Conservation (phyloP, 2,888 invertebrate genomes). For the Brachypalpus laphriformis region DNA sequence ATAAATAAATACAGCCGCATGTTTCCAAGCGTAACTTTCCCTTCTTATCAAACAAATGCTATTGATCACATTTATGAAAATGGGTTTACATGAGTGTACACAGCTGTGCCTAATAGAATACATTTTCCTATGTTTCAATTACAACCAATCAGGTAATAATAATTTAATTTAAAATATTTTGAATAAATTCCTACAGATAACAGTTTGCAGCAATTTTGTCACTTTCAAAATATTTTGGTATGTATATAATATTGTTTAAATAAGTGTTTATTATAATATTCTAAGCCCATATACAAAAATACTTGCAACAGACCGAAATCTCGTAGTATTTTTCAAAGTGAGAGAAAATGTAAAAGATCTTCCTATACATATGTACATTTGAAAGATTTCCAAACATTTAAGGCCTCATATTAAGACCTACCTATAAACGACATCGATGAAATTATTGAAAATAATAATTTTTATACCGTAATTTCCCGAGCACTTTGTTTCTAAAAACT, state of each 20-base stretch:
- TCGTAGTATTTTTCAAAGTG: neutral
- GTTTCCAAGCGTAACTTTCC: neutral
- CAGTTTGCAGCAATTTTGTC: neutral
- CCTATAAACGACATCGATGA: neutral
- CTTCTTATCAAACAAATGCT: neutral
- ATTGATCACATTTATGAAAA: slow-evolving; percentile 28
- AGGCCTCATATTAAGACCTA: neutral
- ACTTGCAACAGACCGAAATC: neutral
- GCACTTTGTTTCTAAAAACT: too few relatives aligned
- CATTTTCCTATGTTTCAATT: slow-evolving; percentile 52
- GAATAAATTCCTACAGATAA: neutral
- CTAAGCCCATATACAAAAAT: neutral
- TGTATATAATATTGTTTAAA: too few relatives aligned
- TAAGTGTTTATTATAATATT: too few relatives aligned
- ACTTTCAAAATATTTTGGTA: neutral
- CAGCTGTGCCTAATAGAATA: slow-evolving; percentile 41
- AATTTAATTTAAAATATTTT: neutral
- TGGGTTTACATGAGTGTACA: slow-evolving; percentile 53
- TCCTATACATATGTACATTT: neutral
- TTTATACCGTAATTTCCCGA: slow-evolving; percentile 62
- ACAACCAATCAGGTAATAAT: slow-evolving; percentile 6
- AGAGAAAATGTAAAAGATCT: neutral
- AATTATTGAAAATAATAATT: neutral
- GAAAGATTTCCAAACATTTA: neutral
- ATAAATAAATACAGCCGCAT: too few relatives aligned